Evolutionary conservation across 92 coral and sea anemone genomes (phyloP).

Genomic region (Meandrina meandrites): DNA sequence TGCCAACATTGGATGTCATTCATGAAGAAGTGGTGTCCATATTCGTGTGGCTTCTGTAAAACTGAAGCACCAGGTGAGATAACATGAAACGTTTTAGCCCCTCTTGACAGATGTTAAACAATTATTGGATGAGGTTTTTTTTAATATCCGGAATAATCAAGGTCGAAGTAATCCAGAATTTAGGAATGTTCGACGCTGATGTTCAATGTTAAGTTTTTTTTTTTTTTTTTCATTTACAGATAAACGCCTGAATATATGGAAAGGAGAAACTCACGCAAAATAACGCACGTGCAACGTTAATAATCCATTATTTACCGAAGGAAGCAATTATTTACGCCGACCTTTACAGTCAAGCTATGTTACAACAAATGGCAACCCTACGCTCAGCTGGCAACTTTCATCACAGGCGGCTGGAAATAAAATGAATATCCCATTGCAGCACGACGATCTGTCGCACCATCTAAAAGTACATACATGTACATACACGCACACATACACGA

Average conservation of each 20-base stretch:
- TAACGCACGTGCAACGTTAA: neutral
- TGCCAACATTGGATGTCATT: constrained; percentile 67
- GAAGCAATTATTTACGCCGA: too few species aligned
- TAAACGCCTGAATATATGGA: constrained; percentile 43
- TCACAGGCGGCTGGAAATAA: neutral
- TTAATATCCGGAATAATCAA: too few species aligned
- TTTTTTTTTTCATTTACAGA: constrained; percentile 26
- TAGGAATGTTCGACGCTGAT: neutral
- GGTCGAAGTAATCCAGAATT: too few species aligned
- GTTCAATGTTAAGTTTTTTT: neutral
- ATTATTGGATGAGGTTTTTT: too few species aligned
- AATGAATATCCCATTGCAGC: neutral
- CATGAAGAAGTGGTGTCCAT: constrained; percentile 77
- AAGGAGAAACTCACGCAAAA: constrained; percentile 22
- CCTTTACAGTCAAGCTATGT: neutral
- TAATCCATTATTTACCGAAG: neutral
- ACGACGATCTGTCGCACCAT: neutral
- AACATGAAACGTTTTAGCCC: neutral
- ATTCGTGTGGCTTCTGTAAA: constrained; percentile 83
- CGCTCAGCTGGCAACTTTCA: neutral
- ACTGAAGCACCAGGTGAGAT: constrained; percentile 30
- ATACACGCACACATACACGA: too few species aligned
- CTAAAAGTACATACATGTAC: neutral
- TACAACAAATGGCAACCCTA: neutral
- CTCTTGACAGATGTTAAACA: neutral